A percentile compares a stretch with the other conserved stretches of the same genome.
Evolutionary conservation across 2,797 vertebrate species (phyloP).

Genomic region (Scomberomorus guttatus): DNA sequence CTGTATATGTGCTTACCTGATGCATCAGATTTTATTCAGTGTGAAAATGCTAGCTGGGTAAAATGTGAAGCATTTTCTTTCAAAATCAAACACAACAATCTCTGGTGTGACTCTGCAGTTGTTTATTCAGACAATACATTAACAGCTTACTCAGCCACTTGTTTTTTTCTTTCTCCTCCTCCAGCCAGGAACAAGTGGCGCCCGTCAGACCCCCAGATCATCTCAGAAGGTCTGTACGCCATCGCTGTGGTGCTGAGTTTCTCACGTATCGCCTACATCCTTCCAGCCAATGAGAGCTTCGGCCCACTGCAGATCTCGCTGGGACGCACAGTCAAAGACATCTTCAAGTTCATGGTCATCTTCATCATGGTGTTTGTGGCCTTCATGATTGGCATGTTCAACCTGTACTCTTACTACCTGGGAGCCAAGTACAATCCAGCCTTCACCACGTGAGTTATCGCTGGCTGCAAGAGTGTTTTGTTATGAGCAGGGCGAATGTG

Average conservation of each 20-base stretch:
- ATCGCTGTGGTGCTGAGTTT: slow-evolving; percentile 97
- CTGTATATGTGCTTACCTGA: neutral
- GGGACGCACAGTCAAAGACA: slow-evolving; percentile 97
- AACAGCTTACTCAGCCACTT: neutral
- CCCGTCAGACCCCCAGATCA: slow-evolving; percentile 97
- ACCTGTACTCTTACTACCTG: slow-evolving; percentile 98
- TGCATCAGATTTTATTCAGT: neutral
- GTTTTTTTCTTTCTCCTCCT: slow-evolving; percentile 39
- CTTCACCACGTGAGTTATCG: slow-evolving; percentile 94
- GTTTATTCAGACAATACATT: neutral
- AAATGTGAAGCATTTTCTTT: neutral
- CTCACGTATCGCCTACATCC: slow-evolving; percentile 97
- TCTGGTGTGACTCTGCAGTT: neutral
- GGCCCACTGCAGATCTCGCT: slow-evolving; percentile 97
- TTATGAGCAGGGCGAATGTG: neutral
- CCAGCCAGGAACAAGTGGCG: slow-evolving; percentile 98
- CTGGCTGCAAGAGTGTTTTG: neutral
- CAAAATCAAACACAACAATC: neutral
- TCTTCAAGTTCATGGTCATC: slow-evolving; percentile 99
- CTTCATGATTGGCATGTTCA: slow-evolving; percentile 99
- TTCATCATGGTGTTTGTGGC: slow-evolving; percentile 99
- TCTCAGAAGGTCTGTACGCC: slow-evolving; percentile 97
- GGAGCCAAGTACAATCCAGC: slow-evolving; percentile 98
- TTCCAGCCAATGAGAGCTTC: slow-evolving; percentile 98
- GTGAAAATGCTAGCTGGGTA: neutral